Evolutionary conservation across 2,888 invertebrate species (phyloP), one percentile per base, ranked within the genome.

Genomic region (Ligdia adustata): DNA sequence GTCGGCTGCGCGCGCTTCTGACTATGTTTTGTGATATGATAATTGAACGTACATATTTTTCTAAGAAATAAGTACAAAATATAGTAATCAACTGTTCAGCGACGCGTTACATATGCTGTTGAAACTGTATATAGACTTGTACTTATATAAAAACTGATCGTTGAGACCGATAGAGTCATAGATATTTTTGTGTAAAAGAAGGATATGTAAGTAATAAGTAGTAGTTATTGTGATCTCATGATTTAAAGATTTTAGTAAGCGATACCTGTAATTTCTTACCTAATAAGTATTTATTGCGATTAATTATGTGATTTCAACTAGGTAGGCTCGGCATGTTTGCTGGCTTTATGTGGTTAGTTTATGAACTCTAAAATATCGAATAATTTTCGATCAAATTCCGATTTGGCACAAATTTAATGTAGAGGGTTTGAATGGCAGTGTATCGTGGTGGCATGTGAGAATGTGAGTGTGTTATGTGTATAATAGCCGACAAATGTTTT

Each of bases 41-140:
- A 80, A 49, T 53, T 53, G 60, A 76, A 86, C 81, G 82, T 84
- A 82, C 79, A 83, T 88, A 88, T 89, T 87, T 90, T 88, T 88
- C 71, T 88, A 87, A 82, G 77, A 79, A 83, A 82, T 86, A 83
- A 88, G 88, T 88, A 88, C 88, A 88, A 88, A n/a, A 88, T 79
- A 79, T 65, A 73, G 65, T 72, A 71, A 28, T 71, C 74, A 72
- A 67, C 65, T 68, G 68, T 62, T 65, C 71, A 69, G 66, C 58
- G 70, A 68, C 64, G 62, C 70, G 66, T 67, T 64, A n/a, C n/a
- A 22, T 3, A 61, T 64, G 69, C 72, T 72, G 75, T 67, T 70
- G 64, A 70, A 75, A 71, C 56, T 87, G 86, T 87, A 85, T 58
- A 72, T 67, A 55, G n/a, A n/a, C 7, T 6, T 62, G 31, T 26